A percentile compares a stretch with the other conserved stretches of the same genome.
phyloP scores from a whole-genome alignment of 2,888 invertebrate species.

The Argyresthia albistria region DNA sequence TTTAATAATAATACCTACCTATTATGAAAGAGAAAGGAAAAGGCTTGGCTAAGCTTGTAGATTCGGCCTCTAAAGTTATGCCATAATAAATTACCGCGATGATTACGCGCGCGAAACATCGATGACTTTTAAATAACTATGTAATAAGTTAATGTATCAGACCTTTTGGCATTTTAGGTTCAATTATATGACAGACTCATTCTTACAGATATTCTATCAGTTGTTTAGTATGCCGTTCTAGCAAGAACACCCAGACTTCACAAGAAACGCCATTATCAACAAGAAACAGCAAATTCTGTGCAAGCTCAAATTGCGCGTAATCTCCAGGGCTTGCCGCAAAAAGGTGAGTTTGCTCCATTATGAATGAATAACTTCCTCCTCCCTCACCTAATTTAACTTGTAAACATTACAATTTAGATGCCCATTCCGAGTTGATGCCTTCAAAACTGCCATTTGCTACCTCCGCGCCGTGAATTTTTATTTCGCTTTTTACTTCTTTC shows the following conservation, averaged over 20 bases:
- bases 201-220: too few relatives aligned
- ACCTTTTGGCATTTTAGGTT: too few relatives aligned
- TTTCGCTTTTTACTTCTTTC: conserved; percentile 36
- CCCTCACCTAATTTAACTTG: conserved; percentile 64
- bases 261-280: neutral
- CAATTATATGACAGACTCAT: too few relatives aligned
- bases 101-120: too few relatives aligned
- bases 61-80: too few relatives aligned
- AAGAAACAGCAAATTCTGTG: neutral
- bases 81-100: too few relatives aligned
- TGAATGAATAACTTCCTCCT: conserved; percentile 44
- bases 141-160: too few relatives aligned
- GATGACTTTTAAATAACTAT: too few relatives aligned
- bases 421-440: conserved; percentile 55
- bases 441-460: conserved; percentile 51
- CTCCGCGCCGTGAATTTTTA: conserved; percentile 46
- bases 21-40: too few relatives aligned
- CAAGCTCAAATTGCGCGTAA: conserved; percentile 39
- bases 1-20: too few relatives aligned
- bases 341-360: conserved; percentile 47
- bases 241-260: conserved; percentile 19
- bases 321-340: conserved; percentile 35
- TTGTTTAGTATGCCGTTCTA: conserved; percentile 1
- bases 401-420: conserved; percentile 63
- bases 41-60: too few relatives aligned